These are phyloP conservation scores for Aporophyla nigra DNA, from an alignment of 2,888 invertebrate genomes.

Conservation along the genomic window DNA sequence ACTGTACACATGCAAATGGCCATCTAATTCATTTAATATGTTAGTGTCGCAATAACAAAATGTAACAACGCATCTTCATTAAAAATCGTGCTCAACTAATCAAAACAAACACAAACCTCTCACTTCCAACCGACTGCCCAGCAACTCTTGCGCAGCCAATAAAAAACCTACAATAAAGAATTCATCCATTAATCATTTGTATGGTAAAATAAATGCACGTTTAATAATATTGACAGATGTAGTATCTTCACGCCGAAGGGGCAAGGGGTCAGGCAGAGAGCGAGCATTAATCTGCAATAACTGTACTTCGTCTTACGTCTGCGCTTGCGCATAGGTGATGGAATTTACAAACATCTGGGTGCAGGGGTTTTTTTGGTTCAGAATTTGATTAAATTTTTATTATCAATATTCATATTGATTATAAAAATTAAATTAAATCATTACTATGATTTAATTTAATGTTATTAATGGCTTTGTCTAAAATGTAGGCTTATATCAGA, in stretches of 20 bases:
- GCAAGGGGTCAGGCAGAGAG: slow-evolving; percentile 62
- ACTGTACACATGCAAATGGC: too few relatives aligned
- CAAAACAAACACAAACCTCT: slow-evolving; percentile 55
- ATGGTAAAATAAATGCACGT: slow-evolving; percentile 60
- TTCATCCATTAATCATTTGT: slow-evolving; percentile 57
- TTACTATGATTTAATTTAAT: not conserved
- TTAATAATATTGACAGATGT: slow-evolving; percentile 70
- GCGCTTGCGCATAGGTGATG: slow-evolving; percentile 54
- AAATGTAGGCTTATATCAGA: not conserved
- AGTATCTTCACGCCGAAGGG: slow-evolving; percentile 62
- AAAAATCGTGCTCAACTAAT: slow-evolving; percentile 47
- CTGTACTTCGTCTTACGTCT: slow-evolving; percentile 56
- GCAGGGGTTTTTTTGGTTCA: not conserved
- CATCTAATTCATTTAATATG: too few relatives aligned
- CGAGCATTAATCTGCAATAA: slow-evolving; percentile 69
- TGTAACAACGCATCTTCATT: slow-evolving; percentile 27
- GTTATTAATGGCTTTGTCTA: not conserved
- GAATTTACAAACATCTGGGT: slow-evolving; percentile 53
- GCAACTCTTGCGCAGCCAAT: slow-evolving; percentile 43
- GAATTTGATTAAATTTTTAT: not conserved
- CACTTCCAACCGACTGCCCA: slow-evolving; percentile 46
- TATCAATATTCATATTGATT: not conserved
- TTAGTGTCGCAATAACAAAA: slow-evolving; percentile 26
- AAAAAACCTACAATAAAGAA: slow-evolving; percentile 61
- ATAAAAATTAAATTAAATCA: too few relatives aligned